Conservation (phyloP, 2,113 vertebrate species). For the Ramphastos sulfuratus region DNA sequence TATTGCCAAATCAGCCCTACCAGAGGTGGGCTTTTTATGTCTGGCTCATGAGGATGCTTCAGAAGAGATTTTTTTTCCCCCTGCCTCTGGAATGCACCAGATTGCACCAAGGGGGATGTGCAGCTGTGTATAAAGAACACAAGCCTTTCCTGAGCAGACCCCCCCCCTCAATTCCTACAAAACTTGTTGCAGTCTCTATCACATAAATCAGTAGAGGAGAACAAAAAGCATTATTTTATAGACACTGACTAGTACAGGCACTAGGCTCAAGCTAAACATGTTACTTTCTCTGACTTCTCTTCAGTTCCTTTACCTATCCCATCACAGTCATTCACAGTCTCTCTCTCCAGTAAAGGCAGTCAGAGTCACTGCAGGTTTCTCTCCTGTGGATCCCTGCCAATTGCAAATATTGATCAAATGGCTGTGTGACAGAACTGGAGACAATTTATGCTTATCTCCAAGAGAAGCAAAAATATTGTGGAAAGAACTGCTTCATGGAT, state of each 20-base stretch:
- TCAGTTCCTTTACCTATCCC: background rate
- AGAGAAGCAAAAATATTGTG: constrained; percentile 12
- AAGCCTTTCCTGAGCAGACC: background rate
- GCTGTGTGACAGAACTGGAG: constrained; percentile 14
- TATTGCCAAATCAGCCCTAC: background rate
- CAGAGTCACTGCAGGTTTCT: constrained; percentile 36
- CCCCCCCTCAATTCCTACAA: background rate
- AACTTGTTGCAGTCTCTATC: background rate
- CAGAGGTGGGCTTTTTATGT: constrained; percentile 12
- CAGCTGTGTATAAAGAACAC: background rate
- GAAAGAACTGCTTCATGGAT: background rate
- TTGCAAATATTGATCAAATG: constrained; percentile 30
- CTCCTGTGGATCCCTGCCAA: constrained; percentile 13
- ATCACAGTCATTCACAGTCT: background rate
- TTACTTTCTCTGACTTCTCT: background rate
- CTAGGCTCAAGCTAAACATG: background rate
- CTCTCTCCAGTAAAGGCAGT: background rate
- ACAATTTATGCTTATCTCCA: constrained; percentile 24
- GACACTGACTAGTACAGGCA: background rate
- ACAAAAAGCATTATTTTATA: background rate
- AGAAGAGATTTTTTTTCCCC: background rate
- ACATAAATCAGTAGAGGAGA: background rate
- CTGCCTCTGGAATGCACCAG: constrained; percentile 35
- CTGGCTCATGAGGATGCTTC: background rate
- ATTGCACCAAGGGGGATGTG: constrained; percentile 33